Percentiles rank a stretch among this genome's conserved stretches.
phyloP scores from a whole-genome alignment of 2,888 invertebrate species.

The Linnaemya tessellans region DNA sequence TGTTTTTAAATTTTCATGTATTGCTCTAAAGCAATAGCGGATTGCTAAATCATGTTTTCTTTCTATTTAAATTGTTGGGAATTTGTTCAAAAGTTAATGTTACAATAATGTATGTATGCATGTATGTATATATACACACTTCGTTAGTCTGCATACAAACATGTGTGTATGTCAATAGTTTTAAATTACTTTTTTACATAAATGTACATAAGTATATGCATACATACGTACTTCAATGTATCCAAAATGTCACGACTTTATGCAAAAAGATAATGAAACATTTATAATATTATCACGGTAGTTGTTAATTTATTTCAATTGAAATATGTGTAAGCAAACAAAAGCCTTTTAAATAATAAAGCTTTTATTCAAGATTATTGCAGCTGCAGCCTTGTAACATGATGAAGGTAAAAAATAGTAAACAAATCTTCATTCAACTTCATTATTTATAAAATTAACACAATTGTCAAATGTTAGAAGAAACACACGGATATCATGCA shows the following conservation, averaged over 20 bases:
- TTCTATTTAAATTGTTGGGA: too few relatives aligned
- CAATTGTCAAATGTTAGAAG: conserved; percentile 3
- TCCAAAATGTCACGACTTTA: conserved; percentile 42
- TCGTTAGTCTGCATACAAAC: too few relatives aligned
- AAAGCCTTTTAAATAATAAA: conserved; percentile 16
- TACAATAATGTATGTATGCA: too few relatives aligned
- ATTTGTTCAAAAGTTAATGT: too few relatives aligned
- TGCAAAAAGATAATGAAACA: conserved; percentile 5
- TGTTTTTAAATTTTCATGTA: too few relatives aligned
- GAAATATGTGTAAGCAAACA: conserved; percentile 5
- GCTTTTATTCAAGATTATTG: conserved; percentile 10
- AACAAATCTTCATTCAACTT: background rate
- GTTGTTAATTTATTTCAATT: conserved; percentile 5
- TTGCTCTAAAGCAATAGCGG: too few relatives aligned
- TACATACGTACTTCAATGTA: background rate
- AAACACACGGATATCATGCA: conserved; percentile 10
- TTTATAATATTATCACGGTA: conserved; percentile 10
- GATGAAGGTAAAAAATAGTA: background rate
- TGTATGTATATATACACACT: too few relatives aligned
- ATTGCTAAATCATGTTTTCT: too few relatives aligned
- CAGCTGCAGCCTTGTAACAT: conserved; percentile 35
- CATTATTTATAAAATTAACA: conserved; percentile 1
- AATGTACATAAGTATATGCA: background rate
- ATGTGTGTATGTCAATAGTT: too few relatives aligned
- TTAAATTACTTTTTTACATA: too few relatives aligned